phyloP scores from a whole-genome alignment of 2,797 vertebrate genomes.

The Manis pentadactyla region DNA sequence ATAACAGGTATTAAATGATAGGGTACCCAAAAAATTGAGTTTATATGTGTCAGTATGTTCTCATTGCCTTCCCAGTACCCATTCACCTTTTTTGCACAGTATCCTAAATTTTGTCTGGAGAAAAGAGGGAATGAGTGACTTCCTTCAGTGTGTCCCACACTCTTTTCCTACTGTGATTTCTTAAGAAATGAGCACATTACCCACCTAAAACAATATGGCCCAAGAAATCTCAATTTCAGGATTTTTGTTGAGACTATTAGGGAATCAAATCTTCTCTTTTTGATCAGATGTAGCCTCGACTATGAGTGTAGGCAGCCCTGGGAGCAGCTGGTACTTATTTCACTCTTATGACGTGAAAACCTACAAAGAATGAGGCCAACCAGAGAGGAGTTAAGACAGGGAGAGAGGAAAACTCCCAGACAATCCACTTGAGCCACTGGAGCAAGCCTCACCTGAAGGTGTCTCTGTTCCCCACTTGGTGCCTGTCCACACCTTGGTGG shows the following conservation, averaged over 20 bases:
- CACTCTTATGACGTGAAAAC: neutral
- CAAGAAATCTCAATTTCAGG: neutral
- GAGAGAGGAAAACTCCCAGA: neutral
- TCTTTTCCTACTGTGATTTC: neutral
- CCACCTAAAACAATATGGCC: neutral
- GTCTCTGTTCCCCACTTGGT: neutral
- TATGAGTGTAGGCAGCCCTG: neutral
- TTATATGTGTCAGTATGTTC: neutral
- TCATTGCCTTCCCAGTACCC: neutral
- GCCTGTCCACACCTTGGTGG: neutral
- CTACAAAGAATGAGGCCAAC: neutral
- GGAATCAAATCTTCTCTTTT: neutral
- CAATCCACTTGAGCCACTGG: neutral
- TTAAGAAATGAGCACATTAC: neutral
- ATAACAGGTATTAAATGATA: neutral
- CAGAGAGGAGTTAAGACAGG: neutral
- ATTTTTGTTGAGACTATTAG: neutral
- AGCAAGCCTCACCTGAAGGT: neutral
- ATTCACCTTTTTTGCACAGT: neutral
- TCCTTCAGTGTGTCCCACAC: neutral
- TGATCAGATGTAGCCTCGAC: neutral
- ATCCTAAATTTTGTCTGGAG: neutral
- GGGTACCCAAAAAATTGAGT: neutral
- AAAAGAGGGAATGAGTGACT: neutral
- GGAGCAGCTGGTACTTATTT: neutral